Conservation (phyloP, 2,888 invertebrate genomes). For the Sinodicranocentrus sp. region DNA sequence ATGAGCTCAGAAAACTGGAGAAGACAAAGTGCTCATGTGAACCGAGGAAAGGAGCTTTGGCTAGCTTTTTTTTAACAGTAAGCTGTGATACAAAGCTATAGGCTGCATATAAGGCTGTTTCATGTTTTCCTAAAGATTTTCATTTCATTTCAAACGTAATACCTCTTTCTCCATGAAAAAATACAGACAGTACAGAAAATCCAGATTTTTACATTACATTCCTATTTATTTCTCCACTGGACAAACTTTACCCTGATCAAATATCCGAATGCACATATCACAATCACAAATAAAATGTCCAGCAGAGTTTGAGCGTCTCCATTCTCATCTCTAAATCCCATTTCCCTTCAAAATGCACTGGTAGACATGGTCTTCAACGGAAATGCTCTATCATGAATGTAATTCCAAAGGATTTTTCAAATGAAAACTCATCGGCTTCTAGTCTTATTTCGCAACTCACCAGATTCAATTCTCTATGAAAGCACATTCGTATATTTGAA, state of each 20-base stretch:
- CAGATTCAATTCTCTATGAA: too few species aligned
- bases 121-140: slow-evolving; percentile 13
- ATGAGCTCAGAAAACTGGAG: too few species aligned
- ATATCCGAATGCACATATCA: not conserved
- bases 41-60: slow-evolving; percentile 6
- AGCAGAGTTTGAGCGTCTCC: not conserved
- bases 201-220: not conserved
- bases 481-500: too few species aligned
- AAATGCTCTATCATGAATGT: not conserved
- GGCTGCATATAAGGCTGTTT: not conserved
- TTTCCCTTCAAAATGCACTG: slow-evolving; percentile 1
- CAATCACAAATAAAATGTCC: not conserved
- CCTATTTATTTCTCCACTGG: not conserved
- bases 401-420: slow-evolving; percentile 1
- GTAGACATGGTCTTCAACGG: not conserved
- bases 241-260: not conserved
- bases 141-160: slow-evolving; percentile 28
- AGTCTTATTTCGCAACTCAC: too few species aligned
- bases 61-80: not conserved
- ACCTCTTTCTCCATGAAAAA: slow-evolving; percentile 15
- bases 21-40: slow-evolving; percentile 2
- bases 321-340: slow-evolving; percentile 34
- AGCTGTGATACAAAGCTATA: too few species aligned
- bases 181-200: not conserved
- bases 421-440: not conserved